Conservation (phyloP, 2,797 vertebrate genomes). For the Craterocephalus amniculus region DNA sequence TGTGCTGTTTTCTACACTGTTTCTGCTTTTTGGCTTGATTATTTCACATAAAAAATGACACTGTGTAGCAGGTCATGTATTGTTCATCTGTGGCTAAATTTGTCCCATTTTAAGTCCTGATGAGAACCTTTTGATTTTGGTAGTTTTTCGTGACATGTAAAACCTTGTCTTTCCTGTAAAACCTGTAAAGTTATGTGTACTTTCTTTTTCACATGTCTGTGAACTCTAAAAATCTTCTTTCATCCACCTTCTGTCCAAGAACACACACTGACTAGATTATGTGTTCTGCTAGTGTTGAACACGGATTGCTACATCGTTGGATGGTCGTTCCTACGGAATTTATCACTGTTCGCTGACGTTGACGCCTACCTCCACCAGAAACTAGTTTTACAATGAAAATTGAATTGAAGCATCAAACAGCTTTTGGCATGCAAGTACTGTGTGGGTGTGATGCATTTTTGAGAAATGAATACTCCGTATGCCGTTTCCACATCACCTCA, state of each 20-base stretch:
- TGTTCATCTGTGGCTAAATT: neutral
- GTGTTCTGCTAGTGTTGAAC: accelerated
- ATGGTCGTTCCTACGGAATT: neutral
- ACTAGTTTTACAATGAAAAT: neutral
- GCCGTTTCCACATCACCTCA: neutral
- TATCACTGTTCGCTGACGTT: neutral
- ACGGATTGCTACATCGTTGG: neutral
- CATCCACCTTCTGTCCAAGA: neutral
- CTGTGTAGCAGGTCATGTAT: neutral
- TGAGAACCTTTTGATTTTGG: too few relatives aligned
- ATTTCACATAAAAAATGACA: neutral
- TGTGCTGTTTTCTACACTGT: neutral
- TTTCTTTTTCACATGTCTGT: neutral
- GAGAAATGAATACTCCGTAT: neutral
- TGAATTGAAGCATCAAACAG: neutral
- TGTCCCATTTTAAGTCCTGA: too few relatives aligned
- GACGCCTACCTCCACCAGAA: neutral
- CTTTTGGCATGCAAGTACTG: slow-evolving; percentile 2
- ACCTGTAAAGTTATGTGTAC: neutral
- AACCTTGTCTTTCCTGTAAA: neutral
- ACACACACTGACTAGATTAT: too few relatives aligned
- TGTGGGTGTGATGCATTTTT: slow-evolving; percentile 25
- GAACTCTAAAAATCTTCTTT: neutral
- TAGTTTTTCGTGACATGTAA: neutral
- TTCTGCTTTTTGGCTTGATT: neutral